These are phyloP conservation scores for Lasioglossum marginatum DNA, from an alignment of 2,888 invertebrate species.

Conservation along the genomic window DNA sequence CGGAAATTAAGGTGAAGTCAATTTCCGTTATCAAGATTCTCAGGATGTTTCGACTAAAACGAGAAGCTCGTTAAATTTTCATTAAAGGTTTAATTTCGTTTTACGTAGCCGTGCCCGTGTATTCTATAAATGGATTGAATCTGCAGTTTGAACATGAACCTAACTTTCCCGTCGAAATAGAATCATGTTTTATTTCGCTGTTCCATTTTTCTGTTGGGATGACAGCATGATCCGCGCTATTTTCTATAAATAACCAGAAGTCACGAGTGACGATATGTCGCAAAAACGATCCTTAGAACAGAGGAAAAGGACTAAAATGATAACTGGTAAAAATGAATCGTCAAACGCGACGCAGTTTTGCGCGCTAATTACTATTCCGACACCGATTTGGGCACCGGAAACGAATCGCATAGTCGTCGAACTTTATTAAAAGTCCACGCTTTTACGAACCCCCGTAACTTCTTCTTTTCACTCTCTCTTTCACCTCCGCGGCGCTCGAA, in stretches of 20 bases:
- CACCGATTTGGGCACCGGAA: conserved; percentile 20
- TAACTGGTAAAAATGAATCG: conserved; percentile 24
- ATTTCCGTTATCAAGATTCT: background rate
- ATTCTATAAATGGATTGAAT: background rate
- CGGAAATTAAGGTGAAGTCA: conserved; percentile 1
- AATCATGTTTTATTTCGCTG: background rate
- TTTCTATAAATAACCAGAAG: background rate
- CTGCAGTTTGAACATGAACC: background rate
- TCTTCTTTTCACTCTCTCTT: conserved; percentile 7
- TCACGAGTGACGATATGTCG: background rate
- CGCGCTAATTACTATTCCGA: conserved; percentile 63
- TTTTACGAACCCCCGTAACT: conserved; percentile 53
- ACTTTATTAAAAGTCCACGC: conserved; percentile 68
- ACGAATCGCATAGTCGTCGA: conserved; percentile 41
- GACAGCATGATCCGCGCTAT: background rate
- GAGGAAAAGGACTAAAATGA: background rate
- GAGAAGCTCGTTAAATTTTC: conserved; percentile 1
- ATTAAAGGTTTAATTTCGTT: conserved; percentile 11
- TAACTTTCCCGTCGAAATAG: too few relatives aligned
- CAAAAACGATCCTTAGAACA: conserved; percentile 23
- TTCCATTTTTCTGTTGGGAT: too few relatives aligned
- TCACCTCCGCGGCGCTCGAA: background rate
- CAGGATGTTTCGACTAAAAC: background rate
- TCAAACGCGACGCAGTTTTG: conserved; percentile 32
- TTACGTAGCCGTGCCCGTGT: background rate